These are phyloP conservation scores for Motacilla tschutschensis DNA, from an alignment of 2,113 vertebrate genomes.

Conservation along the genomic window DNA sequence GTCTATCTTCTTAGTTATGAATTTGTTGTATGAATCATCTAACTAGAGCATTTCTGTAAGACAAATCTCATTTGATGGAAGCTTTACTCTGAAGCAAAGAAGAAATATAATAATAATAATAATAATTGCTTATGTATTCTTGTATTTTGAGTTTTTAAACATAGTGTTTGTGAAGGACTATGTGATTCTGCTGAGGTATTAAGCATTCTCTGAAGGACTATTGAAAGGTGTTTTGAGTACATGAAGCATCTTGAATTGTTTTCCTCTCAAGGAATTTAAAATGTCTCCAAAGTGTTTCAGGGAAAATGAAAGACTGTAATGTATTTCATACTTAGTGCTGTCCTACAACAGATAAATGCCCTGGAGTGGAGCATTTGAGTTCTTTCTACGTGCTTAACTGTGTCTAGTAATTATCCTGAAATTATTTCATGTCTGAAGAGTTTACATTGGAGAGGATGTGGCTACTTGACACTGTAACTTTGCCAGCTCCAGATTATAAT, in stretches of 20 bases:
- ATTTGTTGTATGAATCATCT: background rate
- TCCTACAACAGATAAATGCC: conserved; percentile 16
- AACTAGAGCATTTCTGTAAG: background rate
- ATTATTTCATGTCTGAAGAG: background rate
- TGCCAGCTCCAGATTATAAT: background rate
- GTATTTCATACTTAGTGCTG: background rate
- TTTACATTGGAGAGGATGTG: background rate
- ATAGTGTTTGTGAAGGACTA: background rate
- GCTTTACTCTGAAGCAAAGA: background rate
- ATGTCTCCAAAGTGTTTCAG: background rate
- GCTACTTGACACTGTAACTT: conserved; percentile 1
- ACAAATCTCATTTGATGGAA: background rate
- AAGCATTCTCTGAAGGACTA: background rate
- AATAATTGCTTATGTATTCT: background rate
- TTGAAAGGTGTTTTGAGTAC: background rate
- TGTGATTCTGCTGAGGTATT: background rate
- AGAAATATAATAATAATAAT: background rate
- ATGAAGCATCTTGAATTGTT: background rate
- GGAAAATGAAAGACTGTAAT: background rate
- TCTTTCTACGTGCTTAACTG: background rate
- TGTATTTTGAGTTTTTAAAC: background rate
- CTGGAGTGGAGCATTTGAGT: background rate
- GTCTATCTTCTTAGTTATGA: background rate
- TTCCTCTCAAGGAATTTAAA: background rate
- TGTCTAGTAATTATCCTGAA: conserved; percentile 20